phyloP scores from a whole-genome alignment of 2,888 invertebrate species.

The Dendrolimus houi region DNA sequence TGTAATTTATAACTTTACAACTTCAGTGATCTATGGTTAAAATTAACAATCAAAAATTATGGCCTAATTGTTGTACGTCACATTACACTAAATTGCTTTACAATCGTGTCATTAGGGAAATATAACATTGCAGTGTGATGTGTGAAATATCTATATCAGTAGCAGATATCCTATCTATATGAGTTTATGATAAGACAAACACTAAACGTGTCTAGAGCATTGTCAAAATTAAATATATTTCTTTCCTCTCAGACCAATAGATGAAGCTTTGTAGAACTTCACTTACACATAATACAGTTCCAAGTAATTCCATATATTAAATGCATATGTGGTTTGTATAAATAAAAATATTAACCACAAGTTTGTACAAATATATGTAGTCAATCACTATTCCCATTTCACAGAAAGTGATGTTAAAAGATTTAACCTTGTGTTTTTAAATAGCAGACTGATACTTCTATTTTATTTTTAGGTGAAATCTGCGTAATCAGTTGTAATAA shows the following conservation, averaged over 20 bases:
- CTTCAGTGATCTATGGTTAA: background rate
- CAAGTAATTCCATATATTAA: background rate
- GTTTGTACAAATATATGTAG: too few relatives aligned
- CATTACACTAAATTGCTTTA: constrained; percentile 10
- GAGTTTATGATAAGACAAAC: constrained; percentile 43
- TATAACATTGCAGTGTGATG: constrained; percentile 35
- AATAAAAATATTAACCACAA: background rate
- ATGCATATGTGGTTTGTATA: background rate
- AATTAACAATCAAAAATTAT: constrained; percentile 19
- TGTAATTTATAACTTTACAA: background rate
- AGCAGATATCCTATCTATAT: constrained; percentile 48
- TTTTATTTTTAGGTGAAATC: too few relatives aligned
- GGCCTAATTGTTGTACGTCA: constrained; percentile 41
- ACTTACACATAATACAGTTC: background rate
- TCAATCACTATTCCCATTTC: too few relatives aligned
- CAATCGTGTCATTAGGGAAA: constrained; percentile 7
- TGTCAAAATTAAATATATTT: constrained; percentile 37
- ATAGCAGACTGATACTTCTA: too few relatives aligned
- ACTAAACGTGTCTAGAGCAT: constrained; percentile 19
- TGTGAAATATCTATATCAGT: constrained; percentile 44
- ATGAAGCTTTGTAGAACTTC: background rate
- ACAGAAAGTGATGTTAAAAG: too few relatives aligned
- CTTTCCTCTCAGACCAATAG: constrained; percentile 7
- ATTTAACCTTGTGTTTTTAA: too few relatives aligned
- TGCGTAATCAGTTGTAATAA: background rate